Conservation (phyloP, 2,113 vertebrate genomes). For the Microtus oregoni region DNA sequence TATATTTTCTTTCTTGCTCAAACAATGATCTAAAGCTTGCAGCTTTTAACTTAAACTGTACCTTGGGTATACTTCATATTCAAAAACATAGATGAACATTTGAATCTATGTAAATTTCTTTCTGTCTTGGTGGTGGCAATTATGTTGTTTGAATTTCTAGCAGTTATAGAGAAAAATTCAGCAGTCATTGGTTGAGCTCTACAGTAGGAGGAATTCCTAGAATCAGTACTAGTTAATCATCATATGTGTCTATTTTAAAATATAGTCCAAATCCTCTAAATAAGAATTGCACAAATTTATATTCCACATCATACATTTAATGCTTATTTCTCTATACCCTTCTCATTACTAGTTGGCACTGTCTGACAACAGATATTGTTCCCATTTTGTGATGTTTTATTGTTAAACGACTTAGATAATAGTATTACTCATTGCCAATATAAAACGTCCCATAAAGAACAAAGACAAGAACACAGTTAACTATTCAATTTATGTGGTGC, state of each 20-base stretch:
- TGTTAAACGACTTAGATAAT: conserved; percentile 9
- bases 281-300: conserved; percentile 17
- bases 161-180: not conserved
- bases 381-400: conserved; percentile 4
- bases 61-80: conserved; percentile 14
- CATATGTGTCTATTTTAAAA: not conserved
- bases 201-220: not conserved
- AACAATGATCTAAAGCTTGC: not conserved
- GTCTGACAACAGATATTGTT: not conserved
- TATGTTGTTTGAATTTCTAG: not conserved
- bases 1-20: not conserved
- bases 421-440: not conserved
- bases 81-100: not conserved
- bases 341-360: not conserved
- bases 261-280: not conserved
- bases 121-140: not conserved
- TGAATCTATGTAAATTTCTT: conserved; percentile 33
- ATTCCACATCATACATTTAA: not conserved
- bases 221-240: not conserved
- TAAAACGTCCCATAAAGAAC: conserved; percentile 31
- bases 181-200: not conserved
- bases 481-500: not conserved
- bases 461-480: not conserved
- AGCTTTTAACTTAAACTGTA: not conserved
- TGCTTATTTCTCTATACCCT: not conserved